These are phyloP conservation scores for Ypsolopha scabrella DNA, from an alignment of 2,888 invertebrate species.

Conservation along the genomic window DNA sequence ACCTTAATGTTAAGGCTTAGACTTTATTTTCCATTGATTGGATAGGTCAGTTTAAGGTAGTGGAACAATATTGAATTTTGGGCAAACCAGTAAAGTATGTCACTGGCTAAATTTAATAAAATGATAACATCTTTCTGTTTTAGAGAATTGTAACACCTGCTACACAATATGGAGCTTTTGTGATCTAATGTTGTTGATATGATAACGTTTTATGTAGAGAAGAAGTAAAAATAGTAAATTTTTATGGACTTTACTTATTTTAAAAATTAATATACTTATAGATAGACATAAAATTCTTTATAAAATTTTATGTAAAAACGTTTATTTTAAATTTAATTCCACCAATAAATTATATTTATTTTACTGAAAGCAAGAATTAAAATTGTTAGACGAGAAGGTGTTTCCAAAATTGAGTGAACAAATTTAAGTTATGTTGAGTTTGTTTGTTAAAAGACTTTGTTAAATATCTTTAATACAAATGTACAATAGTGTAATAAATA, in stretches of 20 bases:
- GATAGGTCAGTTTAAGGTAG: background rate
- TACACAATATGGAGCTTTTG: conserved; percentile 29
- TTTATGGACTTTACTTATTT: too few species aligned
- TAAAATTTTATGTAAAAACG: background rate
- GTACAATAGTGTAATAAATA: too few species aligned
- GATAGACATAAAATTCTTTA: background rate
- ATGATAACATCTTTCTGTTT: conserved; percentile 29
- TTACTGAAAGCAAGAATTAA: background rate
- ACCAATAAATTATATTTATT: background rate
- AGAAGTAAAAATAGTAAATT: too few species aligned
- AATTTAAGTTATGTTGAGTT: background rate
- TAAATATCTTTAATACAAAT: too few species aligned
- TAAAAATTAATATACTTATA: too few species aligned
- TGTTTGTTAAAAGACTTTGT: too few species aligned
- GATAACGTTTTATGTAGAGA: too few species aligned
- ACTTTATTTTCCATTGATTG: background rate
- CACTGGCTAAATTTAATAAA: conserved; percentile 34
- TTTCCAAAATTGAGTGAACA: background rate
- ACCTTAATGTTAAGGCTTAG: background rate
- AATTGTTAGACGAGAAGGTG: background rate
- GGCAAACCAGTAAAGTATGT: background rate
- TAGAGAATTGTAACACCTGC: conserved; percentile 31
- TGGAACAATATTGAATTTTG: background rate
- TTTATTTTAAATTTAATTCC: background rate
- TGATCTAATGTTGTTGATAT: too few species aligned